phyloP scores from a whole-genome alignment of 2,888 invertebrate species.

The Drosophila crucigera region DNA sequence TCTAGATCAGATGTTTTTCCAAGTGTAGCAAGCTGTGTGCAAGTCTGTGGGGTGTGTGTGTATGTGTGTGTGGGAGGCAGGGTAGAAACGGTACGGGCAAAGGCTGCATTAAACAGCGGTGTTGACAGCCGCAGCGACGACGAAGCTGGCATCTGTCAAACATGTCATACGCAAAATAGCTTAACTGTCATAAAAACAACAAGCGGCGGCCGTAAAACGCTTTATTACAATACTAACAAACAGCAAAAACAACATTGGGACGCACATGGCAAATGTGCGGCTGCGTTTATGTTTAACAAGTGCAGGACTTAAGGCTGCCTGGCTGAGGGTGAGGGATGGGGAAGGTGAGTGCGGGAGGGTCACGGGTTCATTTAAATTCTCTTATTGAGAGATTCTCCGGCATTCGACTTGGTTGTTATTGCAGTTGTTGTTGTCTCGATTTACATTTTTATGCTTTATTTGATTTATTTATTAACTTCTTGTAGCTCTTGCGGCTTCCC shows the following conservation, averaged over 20 bases:
- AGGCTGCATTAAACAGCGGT: conserved; percentile 65
- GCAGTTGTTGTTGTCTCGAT: conserved; percentile 36
- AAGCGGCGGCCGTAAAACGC: conserved; percentile 69
- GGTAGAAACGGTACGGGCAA: neutral
- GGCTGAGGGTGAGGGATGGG: neutral
- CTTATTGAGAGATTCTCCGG: conserved; percentile 29
- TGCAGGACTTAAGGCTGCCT: conserved; percentile 32
- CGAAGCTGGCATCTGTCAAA: conserved; percentile 73
- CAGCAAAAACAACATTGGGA: conserved; percentile 9
- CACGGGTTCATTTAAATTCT: conserved; percentile 35
- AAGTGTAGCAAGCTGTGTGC: neutral
- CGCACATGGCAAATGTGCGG: conserved; percentile 66
- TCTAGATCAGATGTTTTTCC: neutral
- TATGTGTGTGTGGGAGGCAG: neutral
- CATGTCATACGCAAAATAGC: conserved; percentile 81
- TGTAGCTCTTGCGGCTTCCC: conserved; percentile 18
- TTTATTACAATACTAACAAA: conserved; percentile 65
- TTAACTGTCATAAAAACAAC: conserved; percentile 79
- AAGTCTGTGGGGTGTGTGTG: neutral
- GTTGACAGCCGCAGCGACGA: conserved; percentile 64
- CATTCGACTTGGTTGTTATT: conserved; percentile 20
- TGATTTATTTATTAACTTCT: conserved; percentile 70
- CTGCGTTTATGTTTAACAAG: conserved; percentile 67
- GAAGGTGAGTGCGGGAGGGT: neutral
- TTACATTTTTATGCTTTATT: conserved; percentile 63